These are phyloP conservation scores for Epistrophe eligans DNA, from an alignment of 2,888 invertebrate genomes.

Conservation along the genomic window DNA sequence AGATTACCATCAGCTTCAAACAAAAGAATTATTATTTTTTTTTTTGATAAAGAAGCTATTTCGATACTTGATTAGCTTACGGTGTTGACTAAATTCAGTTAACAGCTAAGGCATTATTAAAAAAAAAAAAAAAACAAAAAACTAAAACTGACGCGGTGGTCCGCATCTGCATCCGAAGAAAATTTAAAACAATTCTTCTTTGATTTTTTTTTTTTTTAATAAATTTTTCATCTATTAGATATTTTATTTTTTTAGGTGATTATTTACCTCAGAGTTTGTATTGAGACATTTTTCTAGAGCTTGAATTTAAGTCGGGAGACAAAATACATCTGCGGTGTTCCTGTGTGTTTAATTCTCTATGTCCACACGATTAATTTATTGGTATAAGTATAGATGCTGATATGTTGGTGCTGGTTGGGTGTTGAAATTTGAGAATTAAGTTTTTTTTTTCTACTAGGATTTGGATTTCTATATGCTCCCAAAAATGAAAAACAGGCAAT, in stretches of 20 bases:
- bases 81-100: constrained; percentile 68
- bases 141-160: constrained; percentile 6
- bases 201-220: constrained; percentile 27
- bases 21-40: constrained; percentile 17
- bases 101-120: constrained; percentile 50
- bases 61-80: constrained; percentile 53
- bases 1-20: constrained; percentile 52
- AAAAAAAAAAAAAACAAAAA: not conserved
- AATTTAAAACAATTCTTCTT: constrained; percentile 14
- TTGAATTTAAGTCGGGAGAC: not conserved
- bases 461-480: constrained; percentile 60
- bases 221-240: constrained; percentile 62
- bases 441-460: constrained; percentile 38
- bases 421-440: constrained; percentile 74
- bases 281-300: constrained; percentile 52
- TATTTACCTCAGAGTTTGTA: constrained; percentile 48
- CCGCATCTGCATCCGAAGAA: not conserved
- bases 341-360: not conserved
- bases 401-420: constrained; percentile 48
- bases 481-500: constrained; percentile 65
- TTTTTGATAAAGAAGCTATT: constrained; percentile 59
- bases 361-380: constrained; percentile 55
- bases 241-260: constrained; percentile 39
- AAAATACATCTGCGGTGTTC: not conserved
- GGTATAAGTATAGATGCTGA: constrained; percentile 49